These are phyloP conservation scores for Ceuthmochares aereus DNA, from an alignment of 2,113 vertebrate species.

Conservation along the genomic window DNA sequence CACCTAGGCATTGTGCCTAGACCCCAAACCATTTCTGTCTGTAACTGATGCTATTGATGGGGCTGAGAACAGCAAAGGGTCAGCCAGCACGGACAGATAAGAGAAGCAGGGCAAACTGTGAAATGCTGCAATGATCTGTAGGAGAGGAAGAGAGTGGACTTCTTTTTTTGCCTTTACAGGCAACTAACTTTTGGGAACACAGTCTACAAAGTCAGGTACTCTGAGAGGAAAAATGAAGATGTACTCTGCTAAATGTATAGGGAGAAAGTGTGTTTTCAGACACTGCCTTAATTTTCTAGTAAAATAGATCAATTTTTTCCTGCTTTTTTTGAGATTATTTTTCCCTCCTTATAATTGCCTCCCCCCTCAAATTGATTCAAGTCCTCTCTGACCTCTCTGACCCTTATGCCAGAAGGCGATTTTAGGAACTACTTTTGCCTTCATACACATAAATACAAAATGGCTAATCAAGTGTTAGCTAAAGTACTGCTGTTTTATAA, in stretches of 20 bases:
- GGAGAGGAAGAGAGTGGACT: accelerated
- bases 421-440: background rate
- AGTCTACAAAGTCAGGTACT: background rate
- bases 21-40: background rate
- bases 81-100: background rate
- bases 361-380: background rate
- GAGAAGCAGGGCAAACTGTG: background rate
- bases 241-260: background rate
- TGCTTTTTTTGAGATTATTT: background rate
- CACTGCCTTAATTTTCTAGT: background rate
- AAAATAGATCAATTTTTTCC: background rate
- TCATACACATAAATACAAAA: background rate
- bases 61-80: background rate
- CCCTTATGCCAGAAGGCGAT: background rate
- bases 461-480: background rate
- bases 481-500: background rate
- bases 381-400: background rate
- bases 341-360: background rate
- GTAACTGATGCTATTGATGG: background rate
- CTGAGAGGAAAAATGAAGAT: background rate
- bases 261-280: background rate
- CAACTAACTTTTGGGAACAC: background rate
- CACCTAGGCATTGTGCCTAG: background rate
- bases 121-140: background rate
- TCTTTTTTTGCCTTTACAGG: background rate